Conservation (phyloP, 2,888 invertebrate species). For the Drosophila setosimentum region DNA sequence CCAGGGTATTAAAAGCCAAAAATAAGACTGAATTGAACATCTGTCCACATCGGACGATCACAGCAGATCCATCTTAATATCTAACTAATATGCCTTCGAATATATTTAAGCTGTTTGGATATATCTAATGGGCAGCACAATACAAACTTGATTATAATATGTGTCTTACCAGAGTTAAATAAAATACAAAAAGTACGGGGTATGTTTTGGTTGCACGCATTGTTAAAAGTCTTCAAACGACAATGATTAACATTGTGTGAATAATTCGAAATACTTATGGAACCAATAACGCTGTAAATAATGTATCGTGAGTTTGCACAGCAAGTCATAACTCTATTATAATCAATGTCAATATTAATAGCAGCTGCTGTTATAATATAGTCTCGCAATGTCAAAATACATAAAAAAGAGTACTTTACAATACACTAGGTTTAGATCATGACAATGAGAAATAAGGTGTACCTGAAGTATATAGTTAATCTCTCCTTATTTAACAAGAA, state of each 20-base stretch:
- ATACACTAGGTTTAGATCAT: background rate
- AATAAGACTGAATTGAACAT: background rate
- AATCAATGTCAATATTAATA: background rate
- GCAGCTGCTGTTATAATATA: background rate
- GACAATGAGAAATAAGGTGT: background rate
- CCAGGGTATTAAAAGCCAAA: background rate
- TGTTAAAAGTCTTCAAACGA: background rate
- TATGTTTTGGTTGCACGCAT: background rate
- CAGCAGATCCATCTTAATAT: constrained; percentile 3
- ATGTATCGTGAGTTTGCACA: background rate
- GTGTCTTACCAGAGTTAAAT: background rate
- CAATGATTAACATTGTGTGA: background rate
- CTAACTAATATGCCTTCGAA: background rate
- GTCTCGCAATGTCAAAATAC: background rate
- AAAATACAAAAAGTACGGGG: background rate
- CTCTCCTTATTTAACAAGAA: background rate
- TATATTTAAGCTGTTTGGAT: background rate
- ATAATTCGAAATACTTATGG: background rate
- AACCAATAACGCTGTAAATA: background rate
- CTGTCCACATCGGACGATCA: no score
- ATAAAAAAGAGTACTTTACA: background rate
- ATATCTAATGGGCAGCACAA: background rate
- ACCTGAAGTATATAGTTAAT: background rate
- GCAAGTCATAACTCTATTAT: background rate
- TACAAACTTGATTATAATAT: background rate